Evolutionary conservation across 2,888 invertebrate genomes (phyloP).

Genomic region (Helobdella robusta): DNA sequence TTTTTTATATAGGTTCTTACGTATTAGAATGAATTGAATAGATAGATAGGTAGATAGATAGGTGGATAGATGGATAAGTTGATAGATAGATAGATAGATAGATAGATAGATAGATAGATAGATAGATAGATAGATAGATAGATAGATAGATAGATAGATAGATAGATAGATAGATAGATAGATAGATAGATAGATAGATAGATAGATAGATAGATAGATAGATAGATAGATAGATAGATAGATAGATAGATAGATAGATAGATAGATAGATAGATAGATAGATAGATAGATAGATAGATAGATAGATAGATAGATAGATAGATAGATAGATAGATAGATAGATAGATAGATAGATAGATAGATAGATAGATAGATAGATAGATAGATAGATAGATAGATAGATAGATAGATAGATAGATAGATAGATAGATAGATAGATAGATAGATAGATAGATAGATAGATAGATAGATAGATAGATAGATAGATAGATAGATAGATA

Average conservation of each 20-base stretch:
- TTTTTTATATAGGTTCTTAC: too few relatives aligned
- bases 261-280: constrained; percentile 3
- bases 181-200: constrained; percentile 3
- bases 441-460: constrained; percentile 3
- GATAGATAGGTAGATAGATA: too few relatives aligned
- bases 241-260: constrained; percentile 3
- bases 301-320: constrained; percentile 3
- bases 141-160: constrained; percentile 3
- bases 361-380: constrained; percentile 3
- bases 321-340: constrained; percentile 3
- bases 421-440: constrained; percentile 3
- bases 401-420: constrained; percentile 3
- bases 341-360: constrained; percentile 3
- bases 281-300: constrained; percentile 3
- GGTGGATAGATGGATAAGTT: background rate
- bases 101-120: constrained; percentile 3
- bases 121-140: constrained; percentile 3
- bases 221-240: constrained; percentile 3
- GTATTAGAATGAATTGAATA: too few relatives aligned
- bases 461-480: constrained; percentile 3
- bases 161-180: constrained; percentile 3
- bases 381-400: constrained; percentile 3
- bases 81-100: constrained; percentile 3
- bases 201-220: constrained; percentile 3
- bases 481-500: constrained; percentile 3